A percentile compares a stretch with the other conserved stretches of the same genome.
Conservation (phyloP, 2,888 invertebrate genomes). For the Agrilus cyanescens region DNA sequence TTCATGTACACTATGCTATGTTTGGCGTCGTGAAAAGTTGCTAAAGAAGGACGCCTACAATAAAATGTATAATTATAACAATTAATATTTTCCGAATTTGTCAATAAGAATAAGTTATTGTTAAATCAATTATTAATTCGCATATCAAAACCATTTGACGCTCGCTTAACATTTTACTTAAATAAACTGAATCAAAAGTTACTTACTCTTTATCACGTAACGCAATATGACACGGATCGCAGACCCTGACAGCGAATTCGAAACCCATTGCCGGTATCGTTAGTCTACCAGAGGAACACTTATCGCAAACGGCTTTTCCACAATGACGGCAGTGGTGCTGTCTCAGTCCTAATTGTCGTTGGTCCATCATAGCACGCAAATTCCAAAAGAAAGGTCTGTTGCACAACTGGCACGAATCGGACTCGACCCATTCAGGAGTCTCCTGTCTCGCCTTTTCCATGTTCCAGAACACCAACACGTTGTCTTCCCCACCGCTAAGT, state of each 20-base stretch:
- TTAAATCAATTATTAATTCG: too few species aligned
- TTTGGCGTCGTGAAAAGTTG: constrained; percentile 91
- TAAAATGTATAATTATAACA: neutral
- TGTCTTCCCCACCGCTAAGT: constrained; percentile 84
- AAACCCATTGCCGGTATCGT: constrained; percentile 95
- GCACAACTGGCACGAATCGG: constrained; percentile 90
- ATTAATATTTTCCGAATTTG: too few species aligned
- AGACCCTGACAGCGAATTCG: constrained; percentile 94
- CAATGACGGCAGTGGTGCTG: constrained; percentile 89
- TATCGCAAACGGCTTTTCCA: constrained; percentile 90
- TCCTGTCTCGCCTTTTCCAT: constrained; percentile 80
- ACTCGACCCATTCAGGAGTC: constrained; percentile 92
- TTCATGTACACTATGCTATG: constrained; percentile 82
- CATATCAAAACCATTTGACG: neutral
- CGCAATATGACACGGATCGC: constrained; percentile 78
- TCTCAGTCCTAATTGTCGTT: constrained; percentile 80
- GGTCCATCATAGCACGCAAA: constrained; percentile 95
- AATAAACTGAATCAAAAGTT: neutral
- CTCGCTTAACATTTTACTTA: neutral
- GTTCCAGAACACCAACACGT: constrained; percentile 88
- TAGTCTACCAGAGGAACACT: constrained; percentile 78
- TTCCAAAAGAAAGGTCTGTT: constrained; percentile 98
- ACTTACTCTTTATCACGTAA: constrained; percentile 80
- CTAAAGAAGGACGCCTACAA: constrained; percentile 77
- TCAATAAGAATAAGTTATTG: too few species aligned